Evolutionary conservation across 1,140 invertebrate species (phyloP), one percentile per base, ranked within the genome.

Genomic region (Apis dorsata): DNA sequence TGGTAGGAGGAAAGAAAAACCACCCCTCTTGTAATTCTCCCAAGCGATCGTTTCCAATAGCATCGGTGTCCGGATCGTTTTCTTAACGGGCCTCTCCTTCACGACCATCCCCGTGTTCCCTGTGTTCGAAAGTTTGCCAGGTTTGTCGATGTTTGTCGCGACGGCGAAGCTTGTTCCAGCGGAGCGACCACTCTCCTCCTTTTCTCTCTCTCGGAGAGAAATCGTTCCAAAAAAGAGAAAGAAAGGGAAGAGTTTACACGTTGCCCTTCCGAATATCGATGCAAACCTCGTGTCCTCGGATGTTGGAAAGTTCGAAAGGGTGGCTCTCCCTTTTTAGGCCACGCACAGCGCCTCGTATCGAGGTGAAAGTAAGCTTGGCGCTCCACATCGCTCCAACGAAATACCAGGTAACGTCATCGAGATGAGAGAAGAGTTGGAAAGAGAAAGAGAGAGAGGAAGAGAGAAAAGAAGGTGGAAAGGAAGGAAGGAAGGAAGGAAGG

Each of bases 41-140:
- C 11, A 53, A 5, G n/a, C 21, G 15, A 74, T 65, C 60, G 73
- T 74, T 60, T 53, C 44, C 34, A 63, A 63, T 53, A 63, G 59
- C 55, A 44, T 44, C 34, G 34, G 55, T 74, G 60, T 60, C 24
- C 44, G 55, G 21, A 55, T 80, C 66, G 59, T 77, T 63, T 83
- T 63, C 57, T 28, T 70, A 57, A 57, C 59, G 51, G 34, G 34
- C 5, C 5, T 44, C 34, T 15, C 34, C 9, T 3, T 34, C 2
- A 9, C 57, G 21, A 49, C 13, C 55, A 70, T 28, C 28, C 51
- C 17, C 21, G 74, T 70, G 66, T 59, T n/a, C 28, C 13, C 71
- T n/a, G 44, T n/a, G 44, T n/a, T 13, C 19, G 4, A 66, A 75
- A 72, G 21, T 81, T 68, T 44, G 24, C 78, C 79, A 66, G 55